Evolutionary conservation across 1,140 invertebrate genomes (phyloP).

Genomic region (Ladona fulva): DNA sequence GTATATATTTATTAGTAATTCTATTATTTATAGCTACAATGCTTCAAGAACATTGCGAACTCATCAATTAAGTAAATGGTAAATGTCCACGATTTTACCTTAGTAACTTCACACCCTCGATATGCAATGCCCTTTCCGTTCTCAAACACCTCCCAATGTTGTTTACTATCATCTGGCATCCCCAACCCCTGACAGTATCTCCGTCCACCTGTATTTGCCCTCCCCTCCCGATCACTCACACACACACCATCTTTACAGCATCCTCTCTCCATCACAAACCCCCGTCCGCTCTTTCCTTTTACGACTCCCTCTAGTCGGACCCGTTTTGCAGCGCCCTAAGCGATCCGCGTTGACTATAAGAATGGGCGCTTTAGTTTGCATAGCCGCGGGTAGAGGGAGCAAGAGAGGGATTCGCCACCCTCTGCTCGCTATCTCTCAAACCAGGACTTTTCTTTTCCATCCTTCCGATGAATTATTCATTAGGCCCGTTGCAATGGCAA

Average conservation of each 20-base stretch:
- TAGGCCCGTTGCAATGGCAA: not conserved
- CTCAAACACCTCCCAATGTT: too few relatives aligned
- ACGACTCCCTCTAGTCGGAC: not conserved
- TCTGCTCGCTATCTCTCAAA: not conserved
- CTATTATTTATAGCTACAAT: too few relatives aligned
- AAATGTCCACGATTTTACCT: too few relatives aligned
- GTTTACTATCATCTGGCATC: not conserved
- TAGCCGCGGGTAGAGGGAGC: not conserved
- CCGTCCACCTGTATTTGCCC: not conserved
- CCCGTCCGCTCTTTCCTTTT: not conserved
- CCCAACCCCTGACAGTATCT: not conserved
- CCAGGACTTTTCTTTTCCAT: not conserved
- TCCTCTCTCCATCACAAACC: not conserved
- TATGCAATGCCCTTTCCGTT: too few relatives aligned
- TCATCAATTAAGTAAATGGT: too few relatives aligned
- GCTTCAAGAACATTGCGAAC: too few relatives aligned
- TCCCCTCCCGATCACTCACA: not conserved
- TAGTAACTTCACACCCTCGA: too few relatives aligned
- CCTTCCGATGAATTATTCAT: not conserved
- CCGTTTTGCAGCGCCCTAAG: not conserved
- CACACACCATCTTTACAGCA: not conserved
- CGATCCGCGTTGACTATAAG: not conserved
- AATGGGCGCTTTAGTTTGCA: not conserved
- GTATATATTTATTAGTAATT: too few relatives aligned
- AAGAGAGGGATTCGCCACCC: not conserved